Percentiles rank a stretch among this genome's conserved stretches.
Conservation (phyloP, 2,888 invertebrate genomes). For the Cephus spinipes region DNA sequence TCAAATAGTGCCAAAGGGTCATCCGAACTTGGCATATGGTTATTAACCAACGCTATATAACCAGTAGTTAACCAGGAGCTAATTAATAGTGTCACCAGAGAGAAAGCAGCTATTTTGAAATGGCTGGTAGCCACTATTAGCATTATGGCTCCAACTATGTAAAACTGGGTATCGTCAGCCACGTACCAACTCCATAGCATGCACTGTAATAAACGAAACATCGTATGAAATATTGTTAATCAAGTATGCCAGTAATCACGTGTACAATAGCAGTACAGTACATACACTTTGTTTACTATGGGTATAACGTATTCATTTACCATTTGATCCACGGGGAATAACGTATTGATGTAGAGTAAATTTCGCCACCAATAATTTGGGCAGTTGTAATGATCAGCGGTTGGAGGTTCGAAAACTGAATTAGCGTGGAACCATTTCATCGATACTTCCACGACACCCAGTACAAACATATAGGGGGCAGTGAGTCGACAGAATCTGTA, state of each 20-base stretch:
- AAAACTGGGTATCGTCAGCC: constrained; percentile 89
- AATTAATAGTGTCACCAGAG: constrained; percentile 75
- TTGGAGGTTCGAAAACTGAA: constrained; percentile 87
- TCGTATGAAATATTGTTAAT: too few species aligned
- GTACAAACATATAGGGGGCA: constrained; percentile 84
- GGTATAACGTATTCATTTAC: constrained; percentile 65
- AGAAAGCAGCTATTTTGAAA: constrained; percentile 79
- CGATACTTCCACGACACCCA: constrained; percentile 86
- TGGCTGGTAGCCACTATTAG: constrained; percentile 85
- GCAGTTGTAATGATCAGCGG: constrained; percentile 84
- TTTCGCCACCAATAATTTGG: constrained; percentile 91
- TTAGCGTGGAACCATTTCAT: constrained; percentile 88
- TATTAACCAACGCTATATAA: constrained; percentile 81
- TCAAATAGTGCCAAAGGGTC: constrained; percentile 88
- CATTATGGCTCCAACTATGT: constrained; percentile 83
- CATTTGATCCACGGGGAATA: constrained; percentile 88
- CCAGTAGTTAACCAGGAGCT: constrained; percentile 86
- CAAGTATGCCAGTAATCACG: too few species aligned
- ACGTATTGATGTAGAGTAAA: constrained; percentile 85
- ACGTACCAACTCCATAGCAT: constrained; percentile 95
- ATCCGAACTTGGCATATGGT: constrained; percentile 82
- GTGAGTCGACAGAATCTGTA: constrained; percentile 80
- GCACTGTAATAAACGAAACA: constrained; percentile 72
- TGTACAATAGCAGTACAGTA: too few species aligned
- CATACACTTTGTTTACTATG: too few species aligned